phyloP scores from a whole-genome alignment of 2,797 vertebrate species.

The Gadopsis bispinosus region DNA sequence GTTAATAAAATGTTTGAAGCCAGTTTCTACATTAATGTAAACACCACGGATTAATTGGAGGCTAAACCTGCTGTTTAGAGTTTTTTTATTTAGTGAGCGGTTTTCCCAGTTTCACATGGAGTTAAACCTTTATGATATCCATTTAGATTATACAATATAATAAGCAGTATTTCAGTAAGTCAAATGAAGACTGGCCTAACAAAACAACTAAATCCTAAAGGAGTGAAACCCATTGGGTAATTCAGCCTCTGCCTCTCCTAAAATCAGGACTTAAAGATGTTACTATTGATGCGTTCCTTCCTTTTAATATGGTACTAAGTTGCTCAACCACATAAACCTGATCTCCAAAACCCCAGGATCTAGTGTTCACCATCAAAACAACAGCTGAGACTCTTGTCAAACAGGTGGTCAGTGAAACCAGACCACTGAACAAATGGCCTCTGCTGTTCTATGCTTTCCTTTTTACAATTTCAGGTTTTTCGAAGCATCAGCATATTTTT shows the following conservation, averaged over 20 bases:
- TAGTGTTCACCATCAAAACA: slow-evolving; percentile 21
- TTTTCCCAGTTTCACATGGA: too few relatives aligned
- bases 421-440: slow-evolving; percentile 48
- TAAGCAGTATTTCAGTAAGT: not conserved
- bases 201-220: not conserved
- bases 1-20: not conserved
- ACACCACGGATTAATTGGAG: not conserved
- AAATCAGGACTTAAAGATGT: not conserved
- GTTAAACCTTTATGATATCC: not conserved
- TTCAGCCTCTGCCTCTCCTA: not conserved
- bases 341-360: not conserved
- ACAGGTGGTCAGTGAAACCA: slow-evolving; percentile 66
- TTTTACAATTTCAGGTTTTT: slow-evolving; percentile 33
- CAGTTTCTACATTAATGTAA: not conserved
- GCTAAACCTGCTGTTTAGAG: not conserved
- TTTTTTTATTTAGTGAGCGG: not conserved
- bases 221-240: not conserved
- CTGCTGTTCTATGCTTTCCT: slow-evolving; percentile 37
- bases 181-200: not conserved
- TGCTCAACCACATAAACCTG: not conserved
- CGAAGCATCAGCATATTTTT: slow-evolving; percentile 33
- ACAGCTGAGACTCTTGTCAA: slow-evolving; percentile 43
- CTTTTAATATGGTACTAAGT: not conserved
- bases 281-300: not conserved
- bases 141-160: not conserved